A percentile compares a stretch with the other conserved stretches of the same genome.
These are phyloP conservation scores for Tursiops truncatus DNA, from an alignment of 2,113 vertebrate species.

Conservation along the genomic window DNA sequence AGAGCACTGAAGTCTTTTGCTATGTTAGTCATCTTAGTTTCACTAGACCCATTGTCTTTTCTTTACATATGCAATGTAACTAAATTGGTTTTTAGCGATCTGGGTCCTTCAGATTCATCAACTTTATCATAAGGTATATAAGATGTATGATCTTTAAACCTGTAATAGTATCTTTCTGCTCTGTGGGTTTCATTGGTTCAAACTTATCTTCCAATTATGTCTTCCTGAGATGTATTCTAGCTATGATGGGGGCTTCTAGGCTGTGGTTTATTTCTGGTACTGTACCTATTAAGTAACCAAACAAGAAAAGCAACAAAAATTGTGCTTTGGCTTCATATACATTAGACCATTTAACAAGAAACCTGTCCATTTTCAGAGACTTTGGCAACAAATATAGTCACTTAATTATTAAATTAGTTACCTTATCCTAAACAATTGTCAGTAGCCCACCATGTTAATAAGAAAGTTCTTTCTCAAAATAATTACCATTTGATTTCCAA, in stretches of 20 bases:
- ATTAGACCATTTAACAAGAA: neutral
- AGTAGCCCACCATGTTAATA: neutral
- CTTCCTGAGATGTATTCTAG: neutral
- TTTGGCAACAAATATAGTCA: neutral
- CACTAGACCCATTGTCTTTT: neutral
- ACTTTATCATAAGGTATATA: neutral
- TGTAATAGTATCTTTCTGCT: neutral
- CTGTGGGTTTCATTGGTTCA: neutral
- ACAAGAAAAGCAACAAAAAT: neutral
- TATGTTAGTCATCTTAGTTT: slow-evolving; percentile 1
- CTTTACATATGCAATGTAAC: neutral
- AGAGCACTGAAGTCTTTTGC: neutral
- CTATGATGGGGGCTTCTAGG: neutral
- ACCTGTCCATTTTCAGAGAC: neutral
- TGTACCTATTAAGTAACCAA: neutral
- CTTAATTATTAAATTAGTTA: neutral
- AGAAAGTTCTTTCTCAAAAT: slow-evolving; percentile 18
- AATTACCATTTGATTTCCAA: neutral
- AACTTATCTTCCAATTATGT: neutral
- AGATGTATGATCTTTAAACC: neutral
- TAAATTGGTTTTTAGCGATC: neutral
- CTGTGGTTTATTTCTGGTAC: neutral
- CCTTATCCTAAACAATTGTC: neutral
- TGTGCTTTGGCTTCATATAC: neutral
- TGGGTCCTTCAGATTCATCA: neutral